These are phyloP conservation scores for Tokudaia tokunoshimensis DNA, from an alignment of 2,797 vertebrate species.

Conservation along the genomic window DNA sequence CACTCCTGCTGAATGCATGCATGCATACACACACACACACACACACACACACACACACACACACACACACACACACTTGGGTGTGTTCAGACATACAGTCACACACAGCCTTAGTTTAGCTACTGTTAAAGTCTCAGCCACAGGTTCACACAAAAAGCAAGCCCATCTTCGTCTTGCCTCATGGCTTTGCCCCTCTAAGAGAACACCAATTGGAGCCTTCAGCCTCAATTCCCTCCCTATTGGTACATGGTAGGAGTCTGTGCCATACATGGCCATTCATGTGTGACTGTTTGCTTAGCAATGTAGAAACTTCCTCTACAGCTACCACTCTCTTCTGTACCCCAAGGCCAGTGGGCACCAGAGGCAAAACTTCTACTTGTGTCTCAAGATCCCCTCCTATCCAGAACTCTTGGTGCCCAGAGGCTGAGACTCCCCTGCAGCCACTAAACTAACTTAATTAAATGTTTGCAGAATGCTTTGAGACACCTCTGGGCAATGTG, in stretches of 20 bases:
- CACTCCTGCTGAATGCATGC: no score
- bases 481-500: slow-evolving; percentile 67
- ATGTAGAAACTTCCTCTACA: rapidly evolving
- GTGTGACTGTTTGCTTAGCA: not conserved
- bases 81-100: rapidly evolving
- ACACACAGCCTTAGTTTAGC: not conserved
- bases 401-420: not conserved
- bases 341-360: not conserved
- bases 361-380: not conserved
- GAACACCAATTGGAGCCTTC: not conserved
- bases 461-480: slow-evolving; percentile 76
- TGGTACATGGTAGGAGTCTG: not conserved
- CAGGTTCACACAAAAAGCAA: not conserved
- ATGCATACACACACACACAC: no score
- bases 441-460: slow-evolving; percentile 75
- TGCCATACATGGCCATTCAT: not conserved
- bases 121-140: not conserved
- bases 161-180: not conserved
- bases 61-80: no score
- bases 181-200: not conserved
- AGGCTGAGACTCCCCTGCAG: slow-evolving; percentile 50
- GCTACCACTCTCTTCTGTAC: rapidly evolving
- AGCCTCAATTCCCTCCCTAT: not conserved
- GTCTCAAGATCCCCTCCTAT: not conserved
- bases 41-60: no score